Evolutionary conservation across 2,888 invertebrate genomes (phyloP), one percentile per base, ranked within the genome.

Genomic region (Tetropium fuscum): DNA sequence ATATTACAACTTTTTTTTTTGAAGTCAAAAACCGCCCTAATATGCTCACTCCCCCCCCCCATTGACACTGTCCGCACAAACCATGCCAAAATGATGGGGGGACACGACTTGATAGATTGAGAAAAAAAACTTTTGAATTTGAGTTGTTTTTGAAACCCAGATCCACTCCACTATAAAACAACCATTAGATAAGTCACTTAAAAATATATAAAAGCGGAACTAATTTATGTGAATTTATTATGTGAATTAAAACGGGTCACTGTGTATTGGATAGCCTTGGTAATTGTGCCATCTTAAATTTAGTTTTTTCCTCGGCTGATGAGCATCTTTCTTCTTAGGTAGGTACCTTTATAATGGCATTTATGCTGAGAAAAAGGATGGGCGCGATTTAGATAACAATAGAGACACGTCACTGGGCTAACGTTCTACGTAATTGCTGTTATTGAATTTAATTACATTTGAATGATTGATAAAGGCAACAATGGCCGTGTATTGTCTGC

Each of bases 351-450:
- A 38, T 18, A 38, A 38, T 38, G 38, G 18, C 38, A 18, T 38
- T 34, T 5, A 34, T 41, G 11, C 41, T 13, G 41, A 20, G 22
- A 41, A 38, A 19, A 34, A 11, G 34, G 10, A 22, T 16, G 13
- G 11, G 41, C 13, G 13, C 22, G 10, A 41, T 41, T 22, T 11
- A 44, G 27, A 8, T 4, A 13, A 44, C 27, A 44, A 44, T 44
- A 16, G 44, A 44, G 16, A 22, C 18, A 16, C 38, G 38, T 38
- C 38, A 38, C 15, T 38, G 16, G 38, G 38, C n/a, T 22, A 13
- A 41, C 7, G 45, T 13, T 32, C 19, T 18, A 18, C 16, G 19
- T 47, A 44, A 44, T 47, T 47, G 45, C n/a, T 18, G 45, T 32
- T 32, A 32, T 47, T 47, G 19, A 16, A 22, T 43, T 34, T 34